Conservation (phyloP, 2,888 invertebrate species). For the Cephalotes varians region DNA sequence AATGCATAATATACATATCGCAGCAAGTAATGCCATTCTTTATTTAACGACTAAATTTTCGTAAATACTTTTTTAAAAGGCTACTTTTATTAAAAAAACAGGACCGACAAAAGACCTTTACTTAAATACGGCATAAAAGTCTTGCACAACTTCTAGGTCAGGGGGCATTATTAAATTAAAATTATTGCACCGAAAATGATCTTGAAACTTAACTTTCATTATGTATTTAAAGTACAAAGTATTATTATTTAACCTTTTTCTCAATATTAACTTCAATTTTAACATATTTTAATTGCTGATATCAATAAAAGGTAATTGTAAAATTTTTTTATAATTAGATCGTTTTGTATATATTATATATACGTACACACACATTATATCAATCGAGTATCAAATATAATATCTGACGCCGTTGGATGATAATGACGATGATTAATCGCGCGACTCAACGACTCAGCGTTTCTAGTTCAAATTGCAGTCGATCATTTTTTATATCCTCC, state of each 20-base stretch:
- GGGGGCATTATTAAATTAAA: background rate
- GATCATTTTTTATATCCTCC: background rate
- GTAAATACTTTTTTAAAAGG: background rate
- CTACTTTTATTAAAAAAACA: slow-evolving; percentile 1
- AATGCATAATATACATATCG: background rate
- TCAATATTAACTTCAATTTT: background rate
- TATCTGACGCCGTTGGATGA: background rate
- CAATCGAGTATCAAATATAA: background rate
- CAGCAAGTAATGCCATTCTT: background rate
- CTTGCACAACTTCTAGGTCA: background rate
- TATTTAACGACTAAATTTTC: background rate
- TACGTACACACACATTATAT: background rate
- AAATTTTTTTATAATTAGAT: background rate
- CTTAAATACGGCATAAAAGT: background rate
- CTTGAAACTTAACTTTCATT: background rate
- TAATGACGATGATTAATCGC: slow-evolving; percentile 8
- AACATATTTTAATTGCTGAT: background rate
- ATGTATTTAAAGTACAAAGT: background rate
- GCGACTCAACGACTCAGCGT: background rate
- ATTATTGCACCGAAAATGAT: background rate
- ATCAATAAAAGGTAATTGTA: background rate
- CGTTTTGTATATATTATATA: background rate
- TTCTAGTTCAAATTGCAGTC: background rate
- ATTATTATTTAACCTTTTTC: background rate
- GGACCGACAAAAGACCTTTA: background rate